phyloP scores from a whole-genome alignment of 1,140 invertebrate species.

The Bombyx mandarina region DNA sequence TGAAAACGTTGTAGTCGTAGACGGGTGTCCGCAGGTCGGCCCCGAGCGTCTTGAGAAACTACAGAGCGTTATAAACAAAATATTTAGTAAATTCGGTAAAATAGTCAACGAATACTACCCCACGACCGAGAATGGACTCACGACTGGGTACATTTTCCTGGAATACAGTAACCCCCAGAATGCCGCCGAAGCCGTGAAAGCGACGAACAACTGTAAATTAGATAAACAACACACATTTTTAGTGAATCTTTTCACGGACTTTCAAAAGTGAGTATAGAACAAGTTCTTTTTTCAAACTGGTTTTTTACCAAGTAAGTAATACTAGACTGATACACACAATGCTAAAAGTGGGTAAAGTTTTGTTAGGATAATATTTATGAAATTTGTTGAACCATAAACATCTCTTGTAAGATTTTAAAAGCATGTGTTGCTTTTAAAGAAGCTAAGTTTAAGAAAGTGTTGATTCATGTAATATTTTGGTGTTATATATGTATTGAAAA shows the following conservation, averaged over 20 bases:
- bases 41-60: conserved; percentile 93
- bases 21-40: conserved; percentile 95
- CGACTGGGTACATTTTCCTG: conserved; percentile 96
- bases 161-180: conserved; percentile 88
- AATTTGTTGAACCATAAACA: no score
- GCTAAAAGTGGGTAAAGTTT: no score
- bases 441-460: no score
- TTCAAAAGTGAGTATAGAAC: conserved; percentile 84
- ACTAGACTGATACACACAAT: no score
- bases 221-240: conserved; percentile 97
- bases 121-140: conserved; percentile 82
- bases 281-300: conserved; percentile 5
- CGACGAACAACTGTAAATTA: conserved; percentile 93
- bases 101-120: conserved; percentile 95
- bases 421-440: no score
- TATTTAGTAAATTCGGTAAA: conserved; percentile 92
- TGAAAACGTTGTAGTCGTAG: conserved; percentile 95
- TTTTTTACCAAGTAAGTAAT: no score
- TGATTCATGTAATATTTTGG: no score
- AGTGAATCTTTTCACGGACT: conserved; percentile 97
- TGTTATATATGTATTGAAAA: no score
- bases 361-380: no score
- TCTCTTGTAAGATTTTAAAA: no score
- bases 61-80: conserved; percentile 92
- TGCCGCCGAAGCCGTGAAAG: conserved; percentile 89